A percentile compares a stretch with the other conserved stretches of the same genome.
Evolutionary conservation across 2,888 invertebrate species (phyloP).

Genomic region (Eudemis profundana): DNA sequence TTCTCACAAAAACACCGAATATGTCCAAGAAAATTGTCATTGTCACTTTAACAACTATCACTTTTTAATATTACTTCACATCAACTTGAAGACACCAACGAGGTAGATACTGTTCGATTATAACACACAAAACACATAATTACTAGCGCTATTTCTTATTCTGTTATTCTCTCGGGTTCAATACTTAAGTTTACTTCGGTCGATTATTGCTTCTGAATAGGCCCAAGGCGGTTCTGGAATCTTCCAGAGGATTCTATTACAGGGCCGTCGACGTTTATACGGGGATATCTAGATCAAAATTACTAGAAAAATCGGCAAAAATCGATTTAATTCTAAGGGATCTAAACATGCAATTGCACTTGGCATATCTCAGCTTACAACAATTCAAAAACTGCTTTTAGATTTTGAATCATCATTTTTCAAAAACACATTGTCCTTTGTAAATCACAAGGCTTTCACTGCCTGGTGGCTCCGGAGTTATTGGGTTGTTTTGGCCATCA

Average conservation of each 20-base stretch:
- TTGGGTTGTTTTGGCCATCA: not conserved
- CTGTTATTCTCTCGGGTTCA: slow-evolving; percentile 6
- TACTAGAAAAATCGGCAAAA: not conserved
- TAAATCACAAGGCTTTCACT: not conserved
- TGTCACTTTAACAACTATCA: slow-evolving; percentile 26
- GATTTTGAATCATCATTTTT: not conserved
- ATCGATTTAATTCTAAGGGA: slow-evolving; percentile 1
- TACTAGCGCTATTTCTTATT: slow-evolving; percentile 22
- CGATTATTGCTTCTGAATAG: slow-evolving; percentile 29
- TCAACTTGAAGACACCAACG: slow-evolving; percentile 36
- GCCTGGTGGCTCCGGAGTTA: not conserved
- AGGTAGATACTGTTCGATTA: slow-evolving; percentile 41
- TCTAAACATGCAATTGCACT: slow-evolving; percentile 20
- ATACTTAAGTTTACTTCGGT: slow-evolving; percentile 20
- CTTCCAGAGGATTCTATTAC: not conserved
- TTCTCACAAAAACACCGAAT: slow-evolving; percentile 6
- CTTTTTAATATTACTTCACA: slow-evolving; percentile 31
- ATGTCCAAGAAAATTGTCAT: slow-evolving; percentile 10
- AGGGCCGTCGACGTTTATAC: not conserved
- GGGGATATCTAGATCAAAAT: slow-evolving; percentile 3
- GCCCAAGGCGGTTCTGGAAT: slow-evolving; percentile 17
- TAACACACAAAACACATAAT: slow-evolving; percentile 24
- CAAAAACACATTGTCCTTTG: not conserved
- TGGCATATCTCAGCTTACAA: slow-evolving; percentile 1
- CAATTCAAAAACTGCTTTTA: not conserved